Percentiles rank a stretch among this genome's conserved stretches.
Conservation (phyloP, 2,888 invertebrate species). For the Orthonychiurus folsomi region DNA sequence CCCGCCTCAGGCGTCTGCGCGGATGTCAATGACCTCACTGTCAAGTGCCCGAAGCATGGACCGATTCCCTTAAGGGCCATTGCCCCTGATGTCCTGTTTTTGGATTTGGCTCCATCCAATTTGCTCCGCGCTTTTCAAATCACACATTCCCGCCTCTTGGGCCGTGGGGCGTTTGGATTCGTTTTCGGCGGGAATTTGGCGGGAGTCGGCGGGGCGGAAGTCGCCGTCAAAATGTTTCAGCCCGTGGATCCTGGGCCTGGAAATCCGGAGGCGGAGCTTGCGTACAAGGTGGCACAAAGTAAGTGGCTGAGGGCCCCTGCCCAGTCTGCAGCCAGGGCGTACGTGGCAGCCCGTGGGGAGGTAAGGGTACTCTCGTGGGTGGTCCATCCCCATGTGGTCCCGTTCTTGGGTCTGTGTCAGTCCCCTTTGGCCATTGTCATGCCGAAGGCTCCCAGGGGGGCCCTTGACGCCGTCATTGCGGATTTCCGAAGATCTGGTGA, state of each 20-base stretch:
- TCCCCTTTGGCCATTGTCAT: slow-evolving; percentile 81
- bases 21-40: slow-evolving; percentile 37
- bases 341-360: slow-evolving; percentile 92
- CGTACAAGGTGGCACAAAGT: slow-evolving; percentile 61
- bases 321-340: slow-evolving; percentile 70
- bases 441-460: slow-evolving; percentile 84
- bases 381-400: slow-evolving; percentile 84
- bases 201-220: slow-evolving; percentile 36
- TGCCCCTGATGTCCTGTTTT: slow-evolving; percentile 80
- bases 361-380: slow-evolving; percentile 75
- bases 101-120: slow-evolving; percentile 74
- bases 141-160: slow-evolving; percentile 49
- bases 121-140: slow-evolving; percentile 76
- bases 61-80: slow-evolving; percentile 64
- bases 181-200: slow-evolving; percentile 69
- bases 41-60: slow-evolving; percentile 72
- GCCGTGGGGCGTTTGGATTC: slow-evolving; percentile 97
- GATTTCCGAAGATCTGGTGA: slow-evolving; percentile 76
- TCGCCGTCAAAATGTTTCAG: slow-evolving; percentile 60
- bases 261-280: slow-evolving; percentile 55
- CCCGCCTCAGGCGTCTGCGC: slow-evolving; percentile 5
- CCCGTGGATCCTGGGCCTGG: slow-evolving; percentile 80
- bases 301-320: slow-evolving; percentile 91
- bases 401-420: slow-evolving; percentile 79
- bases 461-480: slow-evolving; percentile 73